Base-by-base conservation (phyloP, 2,888 invertebrate species). In the Mactromeris polynyma region DNA sequence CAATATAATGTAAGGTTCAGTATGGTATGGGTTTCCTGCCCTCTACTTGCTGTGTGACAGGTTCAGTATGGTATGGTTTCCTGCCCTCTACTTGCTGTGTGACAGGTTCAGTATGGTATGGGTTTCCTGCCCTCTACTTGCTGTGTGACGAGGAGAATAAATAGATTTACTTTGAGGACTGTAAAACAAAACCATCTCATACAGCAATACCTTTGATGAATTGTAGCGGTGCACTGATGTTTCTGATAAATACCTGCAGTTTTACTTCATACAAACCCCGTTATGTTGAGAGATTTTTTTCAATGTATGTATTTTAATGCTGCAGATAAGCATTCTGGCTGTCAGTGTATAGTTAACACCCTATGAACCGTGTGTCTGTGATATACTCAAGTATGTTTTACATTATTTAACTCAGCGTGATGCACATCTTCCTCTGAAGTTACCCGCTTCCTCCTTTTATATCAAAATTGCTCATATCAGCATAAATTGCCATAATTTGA, bases 311-410 rank as follows among this genome's bases (percentile, higher is more conserved):
- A 64, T 26, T 64, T 26, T 64, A 64, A 64, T 17, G 26, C 19
- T 33, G 33, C 73, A 36, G 73, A 73, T 73, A 73, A 73, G 73
- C 73, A 1, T 73, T 73, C 33, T 33, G 73, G 73, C 73, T 73
- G 73, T 73, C 73, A 73, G 19, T 4, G 26, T 73, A 26, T 36
- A 33, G 73, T 73, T 73, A 73, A 73, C 73, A 33, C 73, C 73
- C 73, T 33, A 17, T 33, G 36, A 33, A 33, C 73, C 26, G 36
- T 17, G 73, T 36, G 36, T 36, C 36, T 73, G 36, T 33, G 11
- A 36, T 33, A 19, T 31, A 36, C 36, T 73, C 33, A 1, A 73
- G 73, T 73, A 36, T 73, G 73, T 73, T 33, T 73, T 73, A 19
- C 14, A 73, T 73, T 73, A 73, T 73, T 17, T 11, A 7, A 73